Base-by-base conservation (phyloP, 2,113 vertebrate genomes). In the Scomber scombrus region DNA sequence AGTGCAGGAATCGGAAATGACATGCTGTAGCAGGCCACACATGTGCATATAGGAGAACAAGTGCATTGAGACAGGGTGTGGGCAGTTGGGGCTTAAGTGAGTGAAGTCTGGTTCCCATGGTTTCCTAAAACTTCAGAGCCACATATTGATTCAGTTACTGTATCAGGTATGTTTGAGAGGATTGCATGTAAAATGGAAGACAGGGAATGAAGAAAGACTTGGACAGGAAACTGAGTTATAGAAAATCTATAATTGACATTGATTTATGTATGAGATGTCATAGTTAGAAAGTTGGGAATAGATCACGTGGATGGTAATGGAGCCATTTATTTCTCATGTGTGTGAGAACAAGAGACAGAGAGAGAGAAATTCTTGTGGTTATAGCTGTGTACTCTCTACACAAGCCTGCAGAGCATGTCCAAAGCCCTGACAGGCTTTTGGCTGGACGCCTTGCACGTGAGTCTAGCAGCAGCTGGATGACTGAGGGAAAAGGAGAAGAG, bases 401-500 rank as follows among this genome's bases (percentile, higher is more conserved):
- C 62, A 58, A 64, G 80, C 40, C 74, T 61, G 54, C 74, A 50
- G 78, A 85, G 89, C 73, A 21, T 8, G 19, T 88, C 83, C 81
- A 86, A 78, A 81, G 51, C 68, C 67, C 56, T 86, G 90, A 90
- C 90, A 88, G 90, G 57, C 58, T 80, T 89, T 88, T 95, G 95
- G 94, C 93, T 21, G 50, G 49, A 29, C 8, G 69, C 85, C 88
- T 78, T 79, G 75, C 93, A 95, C 79, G 88, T 93, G 92, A 95
- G 88, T 57, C 34, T 18, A 77, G 72, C 61, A 94, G 91, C 91
- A 93, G 90, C 93, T 93, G 93, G 82, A 90, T 71, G 74, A 57
- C 66, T 49, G 75, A 81, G 69, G 58, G 21, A 57, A 49, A 81
- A 74, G 34, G 75, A 73, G 71, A 69, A 81, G 71, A 77, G 52